Base-by-base conservation (phyloP, 2,113 vertebrate species). In the Crocuta crocuta region DNA sequence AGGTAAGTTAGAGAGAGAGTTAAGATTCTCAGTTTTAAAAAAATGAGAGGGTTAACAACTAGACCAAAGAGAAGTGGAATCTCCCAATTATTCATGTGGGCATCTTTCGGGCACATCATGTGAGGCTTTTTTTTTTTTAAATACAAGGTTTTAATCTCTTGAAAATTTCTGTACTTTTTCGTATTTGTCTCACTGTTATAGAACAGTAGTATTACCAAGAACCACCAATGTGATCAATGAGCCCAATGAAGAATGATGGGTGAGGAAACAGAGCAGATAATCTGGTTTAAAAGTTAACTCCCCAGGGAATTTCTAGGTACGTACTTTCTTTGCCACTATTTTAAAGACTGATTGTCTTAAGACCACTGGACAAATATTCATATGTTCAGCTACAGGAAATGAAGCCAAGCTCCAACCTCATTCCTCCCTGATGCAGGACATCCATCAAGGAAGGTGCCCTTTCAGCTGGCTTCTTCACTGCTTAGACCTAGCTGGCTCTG, bases 201-300 rank as follows among this genome's bases (percentile, higher is more conserved):
- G 31, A 12, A 85, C 7, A 68, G 48, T 28, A 39, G 28, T 81
- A 87, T n/a, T 87, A 87, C 21, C 55, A 88, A 88, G 55, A 93
- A 66, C 53, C 66, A 94, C 70, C 61, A 58, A 31, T 31, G 23
- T 81, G 81, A 76, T 55, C 70, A 89, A 10, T 48, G 17, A 81
- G 83, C 21, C 74, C 83, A 89, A 39, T 9, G 85, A 89, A 92
- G 55, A 88, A 15, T 11, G 48, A 81, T 4, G n/a, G 24, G 63
- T 33, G 33, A 84, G 48, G 24, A 96, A 39, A 84, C 26, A 84
- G 24, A 79, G 35, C 63, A 84, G 50, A 53, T 79, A 39, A 84
- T 79, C 26, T 78, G n/a, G 71, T 50, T 93, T 23, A 63, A 45
- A 74, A 95, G 63, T 63, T 63, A 63, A 71, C 53, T 63, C 63